A percentile compares a stretch with the other conserved stretches of the same genome.
These are phyloP conservation scores for Myripristis jacobus DNA, from an alignment of 2,797 vertebrate species.

Conservation along the genomic window DNA sequence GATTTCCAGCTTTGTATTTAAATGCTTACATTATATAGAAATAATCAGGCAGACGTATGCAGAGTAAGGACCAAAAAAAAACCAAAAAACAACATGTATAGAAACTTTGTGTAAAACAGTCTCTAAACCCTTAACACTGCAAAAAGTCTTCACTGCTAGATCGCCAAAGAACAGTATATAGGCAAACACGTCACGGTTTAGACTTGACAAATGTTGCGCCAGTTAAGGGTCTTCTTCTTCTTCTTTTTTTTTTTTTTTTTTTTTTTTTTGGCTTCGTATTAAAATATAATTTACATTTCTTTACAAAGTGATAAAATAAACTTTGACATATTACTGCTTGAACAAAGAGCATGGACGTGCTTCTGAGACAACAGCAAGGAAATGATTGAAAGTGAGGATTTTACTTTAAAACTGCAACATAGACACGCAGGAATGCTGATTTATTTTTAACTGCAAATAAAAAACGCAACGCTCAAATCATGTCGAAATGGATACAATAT, in stretches of 20 bases:
- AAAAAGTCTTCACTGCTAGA: slow-evolving; percentile 82
- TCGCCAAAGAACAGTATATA: slow-evolving; percentile 86
- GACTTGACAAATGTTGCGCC: slow-evolving; percentile 87
- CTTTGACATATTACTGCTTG: slow-evolving; percentile 71
- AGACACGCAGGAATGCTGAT: slow-evolving; percentile 34
- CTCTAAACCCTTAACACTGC: slow-evolving; percentile 85
- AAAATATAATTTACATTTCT: slow-evolving; percentile 91
- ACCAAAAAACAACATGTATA: slow-evolving; percentile 67
- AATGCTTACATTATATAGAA: slow-evolving; percentile 74
- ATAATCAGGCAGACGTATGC: slow-evolving; percentile 62
- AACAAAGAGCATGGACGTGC: slow-evolving; percentile 70
- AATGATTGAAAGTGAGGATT: slow-evolving; percentile 27
- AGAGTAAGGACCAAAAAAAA: slow-evolving; percentile 68
- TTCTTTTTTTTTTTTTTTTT: slow-evolving; percentile 77
- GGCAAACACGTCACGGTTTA: slow-evolving; percentile 89
- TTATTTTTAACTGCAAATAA: slow-evolving; percentile 47
- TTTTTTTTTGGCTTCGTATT: slow-evolving; percentile 84
- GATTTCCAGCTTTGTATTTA: slow-evolving; percentile 54
- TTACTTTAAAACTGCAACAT: slow-evolving; percentile 18
- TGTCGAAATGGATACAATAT: slow-evolving; percentile 37
- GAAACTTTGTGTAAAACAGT: slow-evolving; percentile 77
- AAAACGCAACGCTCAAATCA: slow-evolving; percentile 52
- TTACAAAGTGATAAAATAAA: slow-evolving; percentile 86
- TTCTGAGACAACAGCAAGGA: slow-evolving; percentile 58
- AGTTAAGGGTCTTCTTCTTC: slow-evolving; percentile 79